Base-by-base conservation (phyloP, 2,797 vertebrate species). In the Poeciliopsis infans region DNA sequence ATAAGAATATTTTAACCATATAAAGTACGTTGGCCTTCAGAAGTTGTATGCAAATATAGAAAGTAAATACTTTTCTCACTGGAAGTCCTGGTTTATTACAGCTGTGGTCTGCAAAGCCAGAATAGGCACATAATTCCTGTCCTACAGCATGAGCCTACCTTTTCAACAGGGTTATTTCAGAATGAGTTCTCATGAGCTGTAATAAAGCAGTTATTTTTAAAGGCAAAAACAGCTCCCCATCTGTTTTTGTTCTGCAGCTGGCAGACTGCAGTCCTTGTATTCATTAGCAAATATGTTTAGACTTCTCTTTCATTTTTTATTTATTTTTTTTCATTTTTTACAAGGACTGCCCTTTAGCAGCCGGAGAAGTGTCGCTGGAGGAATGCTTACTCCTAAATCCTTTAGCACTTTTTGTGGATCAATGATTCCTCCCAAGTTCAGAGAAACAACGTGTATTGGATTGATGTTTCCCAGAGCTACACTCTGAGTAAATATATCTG, bases 361-460 rank as follows among this genome's bases (percentile, higher is more conserved):
- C 64, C 55, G 36, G 74, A 75, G 77, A 80, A 80, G 79, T 75
- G 85, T 70, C 83, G 47, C 74, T 74, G 72, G 79, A 94, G 83
- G 90, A 88, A 89, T 86, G 84, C 89, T 87, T 86, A 79, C 86
- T 80, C 86, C 83, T 90, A 83, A 94, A 94, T 93, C 87, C 91
- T 94, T 93, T 88, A 89, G 72, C 83, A 82, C 75, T 59, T 92
- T 93, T 91, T 88, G 75, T 69, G 78, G 88, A 92, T 94, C 92
- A 93, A 88, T 90, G 84, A 86, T 78, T 69, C 59, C 68, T 70
- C 59, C 72, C 81, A 87, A 86, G 83, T 91, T 84, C 83, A 69
- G 81, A 83, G 87, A 85, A 86, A 83, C 69, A 76, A 79, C 61
- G 80, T 84, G 75, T 86, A 39, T 83, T 80, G 85, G 88, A 92